Conservation (phyloP, 2,113 vertebrate species). For the Oreochromis tanganicae region DNA sequence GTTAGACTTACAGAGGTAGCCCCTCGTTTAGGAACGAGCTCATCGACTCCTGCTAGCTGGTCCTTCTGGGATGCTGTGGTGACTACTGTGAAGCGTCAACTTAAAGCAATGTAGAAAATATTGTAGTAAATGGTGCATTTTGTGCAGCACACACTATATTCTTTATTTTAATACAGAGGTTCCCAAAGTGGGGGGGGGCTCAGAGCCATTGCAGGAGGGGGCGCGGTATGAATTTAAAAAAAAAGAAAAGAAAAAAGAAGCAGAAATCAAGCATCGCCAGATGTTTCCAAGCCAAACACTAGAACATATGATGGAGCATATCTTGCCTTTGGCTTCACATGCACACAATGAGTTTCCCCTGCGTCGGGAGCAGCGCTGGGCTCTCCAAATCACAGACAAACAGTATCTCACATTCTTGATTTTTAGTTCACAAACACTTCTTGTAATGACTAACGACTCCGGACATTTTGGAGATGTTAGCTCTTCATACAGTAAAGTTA, state of each 20-base stretch:
- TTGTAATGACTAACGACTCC: not conserved
- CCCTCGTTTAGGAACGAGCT: too few species aligned
- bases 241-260: not conserved
- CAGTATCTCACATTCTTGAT: not conserved
- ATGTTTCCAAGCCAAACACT: not conserved
- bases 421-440: not conserved
- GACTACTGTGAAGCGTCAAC: too few species aligned
- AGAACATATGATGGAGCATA: accelerated
- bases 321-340: not conserved
- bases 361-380: not conserved
- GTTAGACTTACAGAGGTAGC: too few species aligned
- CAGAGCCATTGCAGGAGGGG: too few species aligned
- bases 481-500: not conserved
- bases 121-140: too few species aligned
- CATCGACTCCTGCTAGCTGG: too few species aligned
- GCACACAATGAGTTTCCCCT: not conserved
- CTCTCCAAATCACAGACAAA: not conserved
- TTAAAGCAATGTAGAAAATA: too few species aligned
- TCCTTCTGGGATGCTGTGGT: too few species aligned
- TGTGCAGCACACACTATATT: too few species aligned
- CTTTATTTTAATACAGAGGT: too few species aligned
- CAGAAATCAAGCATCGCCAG: not conserved
- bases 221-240: not conserved
- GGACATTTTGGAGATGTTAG: accelerated
- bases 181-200: too few species aligned